A percentile compares a stretch with the other conserved stretches of the same genome.
Conservation (phyloP, 2,113 vertebrate genomes). For the Oxyruncus cristatus region DNA sequence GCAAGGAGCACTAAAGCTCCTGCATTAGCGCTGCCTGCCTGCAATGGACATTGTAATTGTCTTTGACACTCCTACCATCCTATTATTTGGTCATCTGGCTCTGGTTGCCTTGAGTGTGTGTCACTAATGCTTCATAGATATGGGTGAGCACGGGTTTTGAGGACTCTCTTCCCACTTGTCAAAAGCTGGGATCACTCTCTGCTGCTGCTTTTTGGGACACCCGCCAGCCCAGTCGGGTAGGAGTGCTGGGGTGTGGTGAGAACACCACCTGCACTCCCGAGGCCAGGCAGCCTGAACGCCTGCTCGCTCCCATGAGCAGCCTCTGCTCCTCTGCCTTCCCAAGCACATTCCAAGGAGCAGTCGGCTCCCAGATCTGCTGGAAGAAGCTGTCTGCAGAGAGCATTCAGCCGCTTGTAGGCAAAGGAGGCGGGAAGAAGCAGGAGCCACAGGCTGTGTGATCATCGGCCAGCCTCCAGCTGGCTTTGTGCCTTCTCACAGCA, state of each 20-base stretch:
- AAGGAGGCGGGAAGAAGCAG: neutral
- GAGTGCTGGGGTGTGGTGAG: neutral
- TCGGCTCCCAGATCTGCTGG: neutral
- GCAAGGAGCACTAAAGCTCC: neutral
- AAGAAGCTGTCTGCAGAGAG: neutral
- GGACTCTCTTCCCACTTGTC: neutral
- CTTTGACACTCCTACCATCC: neutral
- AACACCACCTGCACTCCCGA: neutral
- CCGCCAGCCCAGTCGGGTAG: neutral
- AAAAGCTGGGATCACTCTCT: neutral
- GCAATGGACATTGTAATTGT: neutral
- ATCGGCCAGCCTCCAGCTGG: neutral
- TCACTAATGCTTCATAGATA: neutral
- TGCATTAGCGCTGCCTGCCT: neutral
- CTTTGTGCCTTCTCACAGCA: neutral
- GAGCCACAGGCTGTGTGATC: neutral
- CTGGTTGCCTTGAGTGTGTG: neutral
- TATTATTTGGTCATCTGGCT: neutral
- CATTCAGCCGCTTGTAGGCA: neutral
- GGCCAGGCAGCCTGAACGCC: neutral
- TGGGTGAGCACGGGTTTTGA: accelerated
- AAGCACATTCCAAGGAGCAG: neutral
- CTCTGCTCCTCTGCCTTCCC: neutral
- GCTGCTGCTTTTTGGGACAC: neutral
- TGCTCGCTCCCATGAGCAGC: neutral